Conservation (phyloP, 2,113 vertebrate genomes). For the Dicentrarchus labrax region DNA sequence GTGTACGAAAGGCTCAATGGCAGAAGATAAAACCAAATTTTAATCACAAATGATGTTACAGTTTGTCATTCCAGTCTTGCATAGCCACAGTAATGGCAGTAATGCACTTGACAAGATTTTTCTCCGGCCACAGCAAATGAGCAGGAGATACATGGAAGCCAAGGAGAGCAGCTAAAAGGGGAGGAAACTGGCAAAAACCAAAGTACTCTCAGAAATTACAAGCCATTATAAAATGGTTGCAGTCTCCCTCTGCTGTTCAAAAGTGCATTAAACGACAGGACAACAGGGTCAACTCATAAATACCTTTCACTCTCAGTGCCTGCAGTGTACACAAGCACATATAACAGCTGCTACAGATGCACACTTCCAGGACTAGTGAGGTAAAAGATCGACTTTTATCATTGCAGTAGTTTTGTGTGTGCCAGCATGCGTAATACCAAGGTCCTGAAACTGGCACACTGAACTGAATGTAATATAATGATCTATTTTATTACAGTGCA, state of each 20-base stretch:
- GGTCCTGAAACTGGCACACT: not conserved
- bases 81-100: not conserved
- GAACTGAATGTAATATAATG: not conserved
- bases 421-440: not conserved
- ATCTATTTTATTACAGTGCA: not conserved
- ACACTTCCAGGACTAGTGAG: not conserved
- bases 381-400: not conserved
- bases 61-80: not conserved
- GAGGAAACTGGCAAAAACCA: not conserved
- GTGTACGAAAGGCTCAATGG: not conserved
- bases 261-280: not conserved
- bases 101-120: not conserved
- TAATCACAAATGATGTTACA: not conserved
- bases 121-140: not conserved
- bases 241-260: slow-evolving; percentile 10
- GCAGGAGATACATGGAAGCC: not conserved
- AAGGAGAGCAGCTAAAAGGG: not conserved
- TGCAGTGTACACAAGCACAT: not conserved
- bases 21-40: not conserved
- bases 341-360: not conserved
- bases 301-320: not conserved
- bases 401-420: not conserved
- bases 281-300: not conserved
- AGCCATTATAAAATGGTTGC: not conserved
- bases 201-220: not conserved